These are phyloP conservation scores for Neosilurus mollespiculum DNA, from an alignment of 2,797 vertebrate genomes.

Conservation along the genomic window DNA sequence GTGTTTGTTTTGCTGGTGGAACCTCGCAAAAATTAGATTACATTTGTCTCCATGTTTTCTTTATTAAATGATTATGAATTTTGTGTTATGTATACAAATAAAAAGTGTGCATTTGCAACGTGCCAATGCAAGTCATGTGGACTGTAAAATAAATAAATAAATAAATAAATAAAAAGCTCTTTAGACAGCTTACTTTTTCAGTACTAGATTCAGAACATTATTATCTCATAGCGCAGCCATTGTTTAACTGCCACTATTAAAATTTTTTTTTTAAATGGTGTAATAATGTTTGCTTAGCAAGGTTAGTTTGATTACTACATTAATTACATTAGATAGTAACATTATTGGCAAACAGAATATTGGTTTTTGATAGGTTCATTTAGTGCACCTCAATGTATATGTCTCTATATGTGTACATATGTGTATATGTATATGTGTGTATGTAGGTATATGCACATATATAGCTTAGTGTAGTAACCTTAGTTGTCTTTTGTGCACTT, in stretches of 20 bases:
- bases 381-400: background rate
- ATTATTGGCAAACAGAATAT: background rate
- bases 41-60: background rate
- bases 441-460: too few species aligned
- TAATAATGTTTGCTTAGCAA: background rate
- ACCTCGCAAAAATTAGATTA: background rate
- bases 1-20: background rate
- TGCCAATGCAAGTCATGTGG: background rate
- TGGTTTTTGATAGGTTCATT: background rate
- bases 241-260: background rate
- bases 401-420: too few species aligned
- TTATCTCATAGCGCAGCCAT: background rate
- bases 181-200: background rate
- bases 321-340: background rate
- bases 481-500: too few species aligned
- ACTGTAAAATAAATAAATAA: conserved; percentile 32
- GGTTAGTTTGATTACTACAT: background rate
- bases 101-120: background rate
- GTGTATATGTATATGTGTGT: too few species aligned
- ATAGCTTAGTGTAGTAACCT: too few species aligned
- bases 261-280: background rate
- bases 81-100: background rate
- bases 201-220: background rate
- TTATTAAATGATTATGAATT: background rate
- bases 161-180: background rate